These are phyloP conservation scores for Urocynchramus pylzowi DNA, from an alignment of 2,113 vertebrate genomes.

Conservation along the genomic window DNA sequence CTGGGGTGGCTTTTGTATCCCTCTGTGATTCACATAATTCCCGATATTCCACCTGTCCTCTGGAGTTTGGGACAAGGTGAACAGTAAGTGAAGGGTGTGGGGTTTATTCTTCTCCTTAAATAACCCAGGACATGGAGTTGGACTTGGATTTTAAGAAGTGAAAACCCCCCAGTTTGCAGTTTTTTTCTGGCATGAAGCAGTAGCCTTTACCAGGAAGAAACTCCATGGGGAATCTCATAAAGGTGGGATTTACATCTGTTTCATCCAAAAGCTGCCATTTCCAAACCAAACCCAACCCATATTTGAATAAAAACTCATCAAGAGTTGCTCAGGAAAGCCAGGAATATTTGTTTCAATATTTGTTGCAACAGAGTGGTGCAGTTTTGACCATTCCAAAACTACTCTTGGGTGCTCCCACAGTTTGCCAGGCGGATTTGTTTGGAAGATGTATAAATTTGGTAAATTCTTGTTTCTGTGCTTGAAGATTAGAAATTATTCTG, in stretches of 20 bases:
- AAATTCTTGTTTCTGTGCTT: neutral
- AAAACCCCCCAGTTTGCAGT: neutral
- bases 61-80: neutral
- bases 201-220: neutral
- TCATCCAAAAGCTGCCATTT: neutral
- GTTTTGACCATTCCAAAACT: neutral
- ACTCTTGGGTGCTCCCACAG: neutral
- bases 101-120: neutral
- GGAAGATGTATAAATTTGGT: neutral
- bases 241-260: neutral
- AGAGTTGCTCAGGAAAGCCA: neutral
- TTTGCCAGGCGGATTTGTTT: neutral
- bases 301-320: neutral
- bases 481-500: neutral
- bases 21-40: neutral
- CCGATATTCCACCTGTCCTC: neutral
- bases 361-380: neutral
- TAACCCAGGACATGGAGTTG: neutral
- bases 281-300: neutral
- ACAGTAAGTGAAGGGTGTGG: neutral
- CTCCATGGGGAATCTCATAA: neutral
- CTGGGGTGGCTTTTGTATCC: neutral
- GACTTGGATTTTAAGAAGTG: neutral
- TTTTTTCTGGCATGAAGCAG: neutral
- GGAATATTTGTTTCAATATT: neutral